Evolutionary conservation across 37 sponge, comb jelly and placozoan genomes (phyloP), one percentile per base, ranked within the genome.

Genomic region (Cliona cf. orientalis): DNA sequence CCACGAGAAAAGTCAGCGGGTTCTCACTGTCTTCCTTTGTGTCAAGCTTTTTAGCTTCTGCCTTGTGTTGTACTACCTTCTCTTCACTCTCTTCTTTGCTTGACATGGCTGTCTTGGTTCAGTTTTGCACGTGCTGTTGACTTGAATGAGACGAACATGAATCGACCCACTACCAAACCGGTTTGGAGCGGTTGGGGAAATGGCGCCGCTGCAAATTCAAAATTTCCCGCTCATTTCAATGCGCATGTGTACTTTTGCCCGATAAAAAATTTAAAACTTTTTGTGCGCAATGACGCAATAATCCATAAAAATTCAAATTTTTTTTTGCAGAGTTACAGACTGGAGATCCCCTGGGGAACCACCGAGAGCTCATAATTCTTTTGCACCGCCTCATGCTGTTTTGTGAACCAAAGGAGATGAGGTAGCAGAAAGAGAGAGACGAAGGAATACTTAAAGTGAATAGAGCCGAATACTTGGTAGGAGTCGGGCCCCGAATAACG

Each of bases 21-120:
- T 5, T 17, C 66, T 60, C 63, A 87, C 92, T 92, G 74, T 95
- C 95, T 88, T 91, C 86, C 67, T 58, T 61, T 0, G 79, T 81
- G 60, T 89, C 84, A 42, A 92, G 42, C 44, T 80, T 89, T 42
- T 76, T 67, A 26, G 76, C 46, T 38, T 81, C 40, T 49, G 53
- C 53, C 53, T 49, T 14, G 53, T 49, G 53, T 49, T 49, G 53
- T 9, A 19, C 9, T 49, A 9, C 14, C 53, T 14, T 19, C 53
- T 49, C 14, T 49, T 49, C 14, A 9, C 53, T 14, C 14, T 14
- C 63, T 14, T 62, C 29, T 62, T 62, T 62, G 11, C 12, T 33
- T 32, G 60, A 25, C 12, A 59, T 29, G 60, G 23, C 12, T 29
- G 23, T 59, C 60, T 29, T 9, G 14, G 60, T 29, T 4, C 60